phyloP scores from a whole-genome alignment of 2,888 invertebrate genomes.

The Papilio gigon region DNA sequence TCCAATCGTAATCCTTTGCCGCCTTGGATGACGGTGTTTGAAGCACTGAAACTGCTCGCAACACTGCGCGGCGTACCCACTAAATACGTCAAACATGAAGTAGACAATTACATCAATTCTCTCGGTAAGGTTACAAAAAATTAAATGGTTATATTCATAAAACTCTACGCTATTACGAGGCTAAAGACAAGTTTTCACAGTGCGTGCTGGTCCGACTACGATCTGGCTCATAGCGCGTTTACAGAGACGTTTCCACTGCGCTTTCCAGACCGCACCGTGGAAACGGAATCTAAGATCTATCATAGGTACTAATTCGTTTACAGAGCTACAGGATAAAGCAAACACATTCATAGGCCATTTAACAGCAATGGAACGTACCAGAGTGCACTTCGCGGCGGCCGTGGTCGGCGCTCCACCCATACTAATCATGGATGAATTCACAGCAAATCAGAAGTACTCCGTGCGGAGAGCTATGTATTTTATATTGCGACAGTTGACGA shows the following conservation, averaged over 20 bases:
- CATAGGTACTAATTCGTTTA: conserved; percentile 32
- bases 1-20: conserved; percentile 58
- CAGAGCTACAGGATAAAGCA: conserved; percentile 46
- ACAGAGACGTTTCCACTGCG: neutral
- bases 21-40: conserved; percentile 65
- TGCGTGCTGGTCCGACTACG: no score
- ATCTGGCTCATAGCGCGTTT: no score
- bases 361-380: conserved; percentile 45
- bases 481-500: conserved; percentile 61
- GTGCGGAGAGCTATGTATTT: conserved; percentile 65
- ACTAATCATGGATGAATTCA: conserved; percentile 68
- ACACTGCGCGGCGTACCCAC: conserved; percentile 66
- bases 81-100: conserved; percentile 50
- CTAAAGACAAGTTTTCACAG: neutral
- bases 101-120: conserved; percentile 59
- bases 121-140: conserved; percentile 54
- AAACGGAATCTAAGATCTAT: neutral
- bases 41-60: conserved; percentile 61
- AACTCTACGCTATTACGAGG: neutral
- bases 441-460: conserved; percentile 63
- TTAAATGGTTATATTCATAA: neutral
- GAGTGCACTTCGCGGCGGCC: conserved; percentile 65
- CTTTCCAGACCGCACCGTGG: neutral
- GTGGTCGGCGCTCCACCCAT: conserved; percentile 68
- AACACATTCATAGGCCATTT: conserved; percentile 45